Base-by-base conservation (phyloP, 2,888 invertebrate species). In the Rhamnusium bicolor region DNA sequence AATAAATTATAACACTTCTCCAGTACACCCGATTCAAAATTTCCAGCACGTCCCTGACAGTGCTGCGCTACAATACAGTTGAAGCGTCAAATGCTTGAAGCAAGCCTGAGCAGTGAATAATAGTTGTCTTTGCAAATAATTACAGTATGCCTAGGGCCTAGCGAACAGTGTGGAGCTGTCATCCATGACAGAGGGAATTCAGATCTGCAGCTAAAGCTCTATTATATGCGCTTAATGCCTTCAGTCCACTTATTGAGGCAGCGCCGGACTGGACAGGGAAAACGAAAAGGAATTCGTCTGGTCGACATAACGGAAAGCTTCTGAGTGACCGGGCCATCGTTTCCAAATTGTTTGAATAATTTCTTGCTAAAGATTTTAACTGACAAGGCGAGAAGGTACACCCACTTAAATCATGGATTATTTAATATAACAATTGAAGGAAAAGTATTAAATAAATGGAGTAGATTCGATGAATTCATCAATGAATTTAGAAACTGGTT, bases 101-200 rank as follows among this genome's bases (percentile, higher is more conserved):
- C 65, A n/a, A 71, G 56, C 65, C 47, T 32, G 71, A 79, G 79
- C 79, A 79, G 77, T 82, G 82, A 83, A 83, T 84, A 83, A 84
- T 83, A 82, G 84, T 83, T 83, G 82, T 84, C 83, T 84, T 83
- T 81, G 81, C 79, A 81, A 83, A 83, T 83, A 84, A 84, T 84
- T 84, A 84, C 82, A 82, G 80, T 76, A 75, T 72, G 79, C 83
- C 81, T 66, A 63, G 72, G 79, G 82, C 72, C 73, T 72, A 71
- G 69, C 65, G 61, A 75, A 75, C 76, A 67, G 67, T 74, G 72
- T 73, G 71, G 69, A 76, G 70, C 80, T 78, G 80, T 82, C 82
- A 82, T 74, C 76, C 40, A 47, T 71, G 75, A 76, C 75, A 72
- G 73, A 62, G 51, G 46, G 66, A 73, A 73, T 73, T 70, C 70